Percentiles rank a stretch among this genome's conserved stretches.
Evolutionary conservation across 1,140 invertebrate genomes (phyloP).

Genomic region (Bombus vancouverensis): DNA sequence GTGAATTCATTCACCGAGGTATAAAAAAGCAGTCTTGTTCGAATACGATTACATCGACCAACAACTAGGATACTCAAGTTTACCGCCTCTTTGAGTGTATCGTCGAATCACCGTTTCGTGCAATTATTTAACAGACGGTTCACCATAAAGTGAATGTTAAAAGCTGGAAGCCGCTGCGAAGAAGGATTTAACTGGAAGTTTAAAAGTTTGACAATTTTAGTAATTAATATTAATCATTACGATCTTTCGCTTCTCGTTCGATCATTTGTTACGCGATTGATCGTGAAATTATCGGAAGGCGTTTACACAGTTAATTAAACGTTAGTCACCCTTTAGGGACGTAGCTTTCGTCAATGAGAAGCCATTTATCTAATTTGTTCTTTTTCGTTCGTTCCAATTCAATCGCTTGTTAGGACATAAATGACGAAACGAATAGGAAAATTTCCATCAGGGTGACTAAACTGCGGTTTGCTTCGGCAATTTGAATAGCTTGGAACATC

Average conservation of each 20-base stretch:
- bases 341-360: background rate
- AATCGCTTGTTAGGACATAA: no score
- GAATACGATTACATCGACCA: conserved; percentile 49
- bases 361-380: background rate
- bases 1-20: conserved; percentile 51
- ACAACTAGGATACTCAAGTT: conserved; percentile 11
- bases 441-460: background rate
- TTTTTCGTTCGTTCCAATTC: background rate
- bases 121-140: background rate
- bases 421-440: background rate
- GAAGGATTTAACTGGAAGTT: conserved; percentile 44
- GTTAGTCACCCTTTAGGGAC: background rate
- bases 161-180: conserved; percentile 48
- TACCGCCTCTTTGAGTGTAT: background rate
- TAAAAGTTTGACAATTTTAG: conserved; percentile 5
- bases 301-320: conserved; percentile 2
- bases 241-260: background rate
- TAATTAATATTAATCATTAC: background rate
- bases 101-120: conserved; percentile 19
- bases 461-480: background rate
- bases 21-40: conserved; percentile 66
- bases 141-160: background rate
- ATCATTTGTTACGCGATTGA: background rate
- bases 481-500: background rate
- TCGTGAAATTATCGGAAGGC: background rate